Evolutionary conservation across 2,888 invertebrate genomes (phyloP), one percentile per base, ranked within the genome.

Genomic region (Creontiades dilutus): DNA sequence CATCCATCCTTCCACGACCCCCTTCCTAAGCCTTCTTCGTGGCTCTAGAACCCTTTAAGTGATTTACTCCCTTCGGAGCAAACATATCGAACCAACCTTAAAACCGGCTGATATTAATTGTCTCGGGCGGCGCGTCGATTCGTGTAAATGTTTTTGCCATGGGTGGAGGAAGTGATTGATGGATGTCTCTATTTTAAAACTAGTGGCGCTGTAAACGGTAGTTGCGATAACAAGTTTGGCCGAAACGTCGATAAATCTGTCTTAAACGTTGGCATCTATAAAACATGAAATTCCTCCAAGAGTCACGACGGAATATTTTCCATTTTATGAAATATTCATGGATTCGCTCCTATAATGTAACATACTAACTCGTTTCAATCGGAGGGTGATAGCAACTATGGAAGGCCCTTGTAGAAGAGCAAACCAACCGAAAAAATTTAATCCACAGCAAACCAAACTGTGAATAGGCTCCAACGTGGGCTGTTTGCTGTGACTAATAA

Each of bases 1-100:
- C 52, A 78, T 88, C 88, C 78, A 76, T 88, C 78, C 86, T n/a
- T 9, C 86, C 14, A 27, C 85, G 47, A 46, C 37, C 85, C 52
- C 57, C 37, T 37, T 23, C 19, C 37, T 5, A 37, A 28, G 16
- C 55, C 84, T 7, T 76, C 80, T 46, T 5, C 46, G 37, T 81
- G 46, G 16, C 81, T 46, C 68, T 75, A 75, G 75, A 86, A 86
- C 75, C 75, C 86, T 46, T 86, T 75, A 86, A 68, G 86, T 86
- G 75, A 86, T 86, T 86, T 82, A 61, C 86, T 61, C 75, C 75
- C 75, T 86, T 68, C 86, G 46, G 82, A 68, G 85, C 85, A 85
- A 85, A 85, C 85, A 61, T 68, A 85, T 68, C 61, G 55, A 82
- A 23, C 61, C 61, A 61, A 55, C 85, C 48, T 57, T 27, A 57